Percentiles rank a stretch among this genome's conserved stretches.
phyloP scores from a whole-genome alignment of 2,888 invertebrate species.

The Drosophila nr. medialis region DNA sequence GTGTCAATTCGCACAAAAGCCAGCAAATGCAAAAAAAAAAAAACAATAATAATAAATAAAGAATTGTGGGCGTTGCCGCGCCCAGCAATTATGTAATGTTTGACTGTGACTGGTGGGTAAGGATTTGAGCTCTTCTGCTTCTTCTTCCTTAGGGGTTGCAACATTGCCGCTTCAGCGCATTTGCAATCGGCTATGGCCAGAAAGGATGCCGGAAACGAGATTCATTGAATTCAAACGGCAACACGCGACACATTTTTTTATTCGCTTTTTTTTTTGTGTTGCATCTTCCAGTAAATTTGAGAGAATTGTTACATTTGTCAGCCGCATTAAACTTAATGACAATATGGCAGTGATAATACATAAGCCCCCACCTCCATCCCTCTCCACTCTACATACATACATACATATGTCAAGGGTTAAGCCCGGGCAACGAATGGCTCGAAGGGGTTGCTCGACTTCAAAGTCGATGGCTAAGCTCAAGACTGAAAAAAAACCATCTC shows the following conservation, averaged over 20 bases:
- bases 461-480: slow-evolving; percentile 44
- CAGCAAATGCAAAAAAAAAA: not conserved
- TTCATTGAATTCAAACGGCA: slow-evolving; percentile 54
- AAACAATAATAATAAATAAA: not conserved
- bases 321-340: slow-evolving; percentile 72
- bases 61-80: slow-evolving; percentile 69
- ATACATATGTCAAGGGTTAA: slow-evolving; percentile 60
- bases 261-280: slow-evolving; percentile 10
- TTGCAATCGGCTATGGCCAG: slow-evolving; percentile 19
- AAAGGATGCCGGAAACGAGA: slow-evolving; percentile 37
- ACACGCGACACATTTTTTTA: slow-evolving; percentile 47
- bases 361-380: not conserved
- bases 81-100: slow-evolving; percentile 68
- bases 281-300: slow-evolving; percentile 78
- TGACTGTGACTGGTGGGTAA: slow-evolving; percentile 32
- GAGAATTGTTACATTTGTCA: slow-evolving; percentile 76
- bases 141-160: slow-evolving; percentile 27
- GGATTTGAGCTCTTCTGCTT: not conserved
- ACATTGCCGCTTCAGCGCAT: slow-evolving; percentile 44
- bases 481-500: slow-evolving; percentile 5
- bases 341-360: slow-evolving; percentile 65
- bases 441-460: slow-evolving; percentile 46
- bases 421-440: slow-evolving; percentile 31
- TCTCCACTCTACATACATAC: too few species aligned
- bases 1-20: slow-evolving; percentile 73